Percentiles rank a stretch among this genome's conserved stretches.
Evolutionary conservation across 2,113 vertebrate species (phyloP).

Genomic region (Corythornis cristatus): DNA sequence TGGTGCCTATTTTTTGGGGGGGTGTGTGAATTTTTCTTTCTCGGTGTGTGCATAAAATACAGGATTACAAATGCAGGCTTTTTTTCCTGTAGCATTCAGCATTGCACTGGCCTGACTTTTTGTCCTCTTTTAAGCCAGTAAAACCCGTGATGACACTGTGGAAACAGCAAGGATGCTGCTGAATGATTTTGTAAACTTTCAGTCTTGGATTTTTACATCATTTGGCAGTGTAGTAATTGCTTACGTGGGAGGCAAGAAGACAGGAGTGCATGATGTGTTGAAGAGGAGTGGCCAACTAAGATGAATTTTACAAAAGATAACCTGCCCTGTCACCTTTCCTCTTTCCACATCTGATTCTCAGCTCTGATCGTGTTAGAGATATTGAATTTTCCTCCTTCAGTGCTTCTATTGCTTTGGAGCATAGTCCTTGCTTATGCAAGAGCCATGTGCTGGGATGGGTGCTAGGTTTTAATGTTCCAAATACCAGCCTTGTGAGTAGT

Average conservation of each 20-base stretch:
- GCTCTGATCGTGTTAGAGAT: not conserved
- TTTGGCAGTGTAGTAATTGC: conserved; percentile 35
- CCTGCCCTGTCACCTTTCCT: not conserved
- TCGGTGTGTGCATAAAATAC: conserved; percentile 21
- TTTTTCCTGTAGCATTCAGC: not conserved
- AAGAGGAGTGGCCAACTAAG: not conserved
- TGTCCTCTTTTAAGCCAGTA: rapidly evolving
- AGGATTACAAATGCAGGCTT: not conserved
- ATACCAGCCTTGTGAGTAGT: not conserved
- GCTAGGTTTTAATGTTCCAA: not conserved
- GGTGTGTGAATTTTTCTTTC: conserved; percentile 23
- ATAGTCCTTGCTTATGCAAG: not conserved
- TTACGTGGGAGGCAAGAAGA: conserved; percentile 38
- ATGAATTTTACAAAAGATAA: not conserved
- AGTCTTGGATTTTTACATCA: conserved; percentile 49
- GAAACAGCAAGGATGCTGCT: not conserved
- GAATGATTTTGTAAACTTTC: not conserved
- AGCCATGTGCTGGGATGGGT: not conserved
- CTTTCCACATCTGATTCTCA: not conserved
- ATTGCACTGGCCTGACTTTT: not conserved
- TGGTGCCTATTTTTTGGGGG: not conserved
- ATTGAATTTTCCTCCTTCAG: not conserved
- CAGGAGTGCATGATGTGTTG: not conserved
- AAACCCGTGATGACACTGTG: not conserved
- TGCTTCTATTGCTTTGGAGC: not conserved